Evolutionary conservation across 2,888 invertebrate genomes (phyloP).

Genomic region (Drosophila infuscata): DNA sequence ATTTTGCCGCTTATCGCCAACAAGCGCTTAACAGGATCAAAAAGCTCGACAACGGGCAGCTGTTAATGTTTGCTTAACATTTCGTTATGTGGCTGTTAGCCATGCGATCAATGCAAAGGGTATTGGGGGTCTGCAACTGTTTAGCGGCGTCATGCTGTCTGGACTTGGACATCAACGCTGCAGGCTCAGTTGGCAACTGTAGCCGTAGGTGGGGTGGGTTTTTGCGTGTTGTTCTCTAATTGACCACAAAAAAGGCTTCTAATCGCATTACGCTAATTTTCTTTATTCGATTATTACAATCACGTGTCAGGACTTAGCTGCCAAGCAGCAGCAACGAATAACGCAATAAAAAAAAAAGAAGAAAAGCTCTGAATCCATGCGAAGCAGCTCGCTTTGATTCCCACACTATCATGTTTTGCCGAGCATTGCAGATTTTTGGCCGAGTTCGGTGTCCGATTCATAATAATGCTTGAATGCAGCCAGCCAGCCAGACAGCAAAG

Average conservation of each 20-base stretch:
- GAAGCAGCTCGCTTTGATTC: constrained; percentile 57
- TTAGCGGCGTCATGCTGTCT: constrained; percentile 9
- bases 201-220: not conserved
- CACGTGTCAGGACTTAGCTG: constrained; percentile 74
- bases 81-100: not conserved
- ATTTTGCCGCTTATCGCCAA: not conserved
- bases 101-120: constrained; percentile 15
- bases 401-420: constrained; percentile 72
- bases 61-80: not conserved
- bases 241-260: constrained; percentile 66
- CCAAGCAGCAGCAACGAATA: constrained; percentile 31
- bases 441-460: constrained; percentile 46
- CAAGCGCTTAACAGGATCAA: constrained; percentile 1
- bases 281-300: constrained; percentile 62
- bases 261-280: constrained; percentile 64
- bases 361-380: constrained; percentile 25
- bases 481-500: not conserved
- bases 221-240: constrained; percentile 50
- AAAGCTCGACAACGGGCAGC: not conserved
- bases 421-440: constrained; percentile 62
- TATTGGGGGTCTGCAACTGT: not conserved
- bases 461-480: constrained; percentile 32
- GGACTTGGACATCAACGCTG: constrained; percentile 7
- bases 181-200: constrained; percentile 26
- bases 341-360: not conserved